Evolutionary conservation across 1,140 invertebrate species (phyloP), one percentile per base, ranked within the genome.

Genomic region (Trichoplusia ni): DNA sequence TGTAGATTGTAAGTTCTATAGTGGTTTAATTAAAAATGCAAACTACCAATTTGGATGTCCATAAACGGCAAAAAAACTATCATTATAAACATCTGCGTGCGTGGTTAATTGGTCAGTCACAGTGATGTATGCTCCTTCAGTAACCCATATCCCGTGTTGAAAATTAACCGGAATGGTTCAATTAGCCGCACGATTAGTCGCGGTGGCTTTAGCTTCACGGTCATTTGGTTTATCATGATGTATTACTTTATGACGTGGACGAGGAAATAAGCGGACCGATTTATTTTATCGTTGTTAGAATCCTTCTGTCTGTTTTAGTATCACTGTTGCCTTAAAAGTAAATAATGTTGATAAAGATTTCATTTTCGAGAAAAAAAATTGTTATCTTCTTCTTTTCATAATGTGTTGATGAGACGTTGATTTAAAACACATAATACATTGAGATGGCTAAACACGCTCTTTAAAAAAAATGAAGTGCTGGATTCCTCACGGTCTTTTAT

Each of bases 121-220:
- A 18, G 19, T 42, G 53, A 58, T 42, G 53, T 29, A 58, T 42
- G 38, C 37, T 54, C 35, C 51, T 54, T 54, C 51, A 58, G 54
- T 58, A 42, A 44, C 38, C 11, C 54, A 31, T 59, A 44, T 33
- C 40, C 35, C 25, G 47, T 11, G 56, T 33, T 46, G 40, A 60
- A 60, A 47, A 47, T 60, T 60, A 60, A 60, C 27, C 19, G 19
- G 18, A 35, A 47, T 31, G 25, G 54, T 25, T 58, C 54, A 58
- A 58, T 58, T 58, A 58, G 5, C 14, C 37, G 37, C 37, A 42
- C 54, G 25, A 44, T 58, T 58, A 42, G 37, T 18, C 16, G 19
- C 21, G 4, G 0, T 27, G 11, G 37, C 23, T 42, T 14, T 58
- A 38, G 29, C 19, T 35, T 19, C 19, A 38, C 37, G 53, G 35